A percentile compares a stretch with the other conserved stretches of the same genome.
Evolutionary conservation across 2,797 vertebrate genomes (phyloP).

Genomic region (Trachurus trachurus): DNA sequence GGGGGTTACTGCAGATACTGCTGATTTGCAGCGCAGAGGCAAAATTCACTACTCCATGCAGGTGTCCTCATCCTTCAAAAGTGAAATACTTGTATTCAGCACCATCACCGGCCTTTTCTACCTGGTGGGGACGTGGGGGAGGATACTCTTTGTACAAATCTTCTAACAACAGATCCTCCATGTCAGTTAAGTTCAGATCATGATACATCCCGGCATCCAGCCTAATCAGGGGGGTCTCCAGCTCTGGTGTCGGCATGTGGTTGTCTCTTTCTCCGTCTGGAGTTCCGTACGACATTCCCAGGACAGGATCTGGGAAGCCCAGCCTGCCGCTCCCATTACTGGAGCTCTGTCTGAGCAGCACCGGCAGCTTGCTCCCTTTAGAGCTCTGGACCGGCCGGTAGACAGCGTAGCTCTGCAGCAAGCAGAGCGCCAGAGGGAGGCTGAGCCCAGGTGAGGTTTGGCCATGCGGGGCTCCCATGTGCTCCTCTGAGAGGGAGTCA

Average conservation of each 20-base stretch:
- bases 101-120: constrained; percentile 68
- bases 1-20: constrained; percentile 35
- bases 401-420: constrained; percentile 87
- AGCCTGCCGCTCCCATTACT: constrained; percentile 71
- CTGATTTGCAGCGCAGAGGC: constrained; percentile 22
- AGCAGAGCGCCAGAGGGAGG: constrained; percentile 88
- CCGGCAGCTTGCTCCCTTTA: constrained; percentile 91
- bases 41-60: neutral
- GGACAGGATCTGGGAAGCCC: constrained; percentile 60
- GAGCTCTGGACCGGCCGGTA: constrained; percentile 90
- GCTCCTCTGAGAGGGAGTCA: constrained; percentile 86
- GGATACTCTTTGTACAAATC: constrained; percentile 92
- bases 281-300: constrained; percentile 66
- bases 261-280: constrained; percentile 69
- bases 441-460: constrained; percentile 67
- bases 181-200: constrained; percentile 83
- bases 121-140: constrained; percentile 89
- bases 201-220: constrained; percentile 60
- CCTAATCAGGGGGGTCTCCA: constrained; percentile 77
- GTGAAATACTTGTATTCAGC: constrained; percentile 8
- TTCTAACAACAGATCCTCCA: constrained; percentile 91
- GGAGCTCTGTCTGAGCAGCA: constrained; percentile 84
- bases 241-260: constrained; percentile 77
- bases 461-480: constrained; percentile 61
- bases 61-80: constrained; percentile 20